Conservation (phyloP, 2,888 invertebrate species). For the Empis stercorea region DNA sequence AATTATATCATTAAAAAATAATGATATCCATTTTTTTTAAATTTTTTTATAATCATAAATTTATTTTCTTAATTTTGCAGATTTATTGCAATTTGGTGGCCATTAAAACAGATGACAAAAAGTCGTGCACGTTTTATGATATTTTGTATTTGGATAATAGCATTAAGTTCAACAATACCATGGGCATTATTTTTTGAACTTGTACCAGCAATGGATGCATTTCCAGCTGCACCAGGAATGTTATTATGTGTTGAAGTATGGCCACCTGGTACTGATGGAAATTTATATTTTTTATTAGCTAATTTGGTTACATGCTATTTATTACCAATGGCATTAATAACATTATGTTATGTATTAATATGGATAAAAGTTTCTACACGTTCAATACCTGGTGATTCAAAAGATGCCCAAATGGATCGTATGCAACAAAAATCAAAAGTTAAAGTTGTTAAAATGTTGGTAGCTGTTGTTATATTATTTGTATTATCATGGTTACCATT, state of each 20-base stretch:
- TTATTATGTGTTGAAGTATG: constrained; percentile 71
- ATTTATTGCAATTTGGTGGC: constrained; percentile 93
- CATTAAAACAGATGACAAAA: constrained; percentile 82
- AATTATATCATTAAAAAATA: too few species aligned
- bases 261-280: constrained; percentile 71
- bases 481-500: constrained; percentile 87
- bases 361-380: constrained; percentile 84
- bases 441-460: constrained; percentile 88
- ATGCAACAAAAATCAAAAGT: constrained; percentile 92
- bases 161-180: constrained; percentile 71
- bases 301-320: constrained; percentile 84
- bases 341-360: constrained; percentile 82
- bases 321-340: constrained; percentile 78
- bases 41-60: too few species aligned
- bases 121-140: constrained; percentile 78
- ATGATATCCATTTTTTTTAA: too few species aligned
- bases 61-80: constrained; percentile 45
- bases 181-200: constrained; percentile 86
- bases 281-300: constrained; percentile 76
- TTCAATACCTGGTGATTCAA: constrained; percentile 80
- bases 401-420: constrained; percentile 80
- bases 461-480: constrained; percentile 85
- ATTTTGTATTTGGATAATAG: constrained; percentile 78
- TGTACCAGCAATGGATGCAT: constrained; percentile 31
- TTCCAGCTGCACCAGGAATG: constrained; percentile 58